Evolutionary conservation across 2,113 vertebrate genomes (phyloP), one percentile per base, ranked within the genome.

Genomic region (Synchiropus splendidus): DNA sequence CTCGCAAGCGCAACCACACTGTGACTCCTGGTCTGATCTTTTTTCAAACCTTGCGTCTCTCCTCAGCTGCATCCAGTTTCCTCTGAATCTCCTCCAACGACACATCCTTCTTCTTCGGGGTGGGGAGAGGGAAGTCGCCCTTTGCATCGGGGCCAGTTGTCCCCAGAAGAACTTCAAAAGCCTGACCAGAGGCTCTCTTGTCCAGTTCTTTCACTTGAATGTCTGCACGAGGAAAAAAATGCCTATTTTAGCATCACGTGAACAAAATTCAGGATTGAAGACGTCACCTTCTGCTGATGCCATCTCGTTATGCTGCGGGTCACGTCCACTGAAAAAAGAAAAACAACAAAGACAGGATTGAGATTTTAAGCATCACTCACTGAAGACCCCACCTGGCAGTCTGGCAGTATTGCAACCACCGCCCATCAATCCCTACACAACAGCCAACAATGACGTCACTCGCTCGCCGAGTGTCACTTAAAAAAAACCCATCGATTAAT

Each of bases 191-290:
- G 31, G 94, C 92, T 17, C 94, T 83, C 67, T 97, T 98, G 74
- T 98, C 93, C 54, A 98, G 82, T 69, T 98, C 94, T 64, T 95
- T 98, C 51, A 98, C 88, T 59, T 89, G 87, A 48, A 98, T 92
- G 42, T 94, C 94, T 98, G 34, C 9, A 37, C 3, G 48, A 6
- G 6, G 14, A 34, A 12, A 34, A 12, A 10, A 18, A 11, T 6
- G 10, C 16, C 16, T 33, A 12, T 33, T 6, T 8, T 32, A 16
- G 11, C 4, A 21, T 27, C 47, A 1, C 9, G 2, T 0, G 50
- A 12, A 1, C 3, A 34, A 10, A 11, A 33, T 12, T 1, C 3
- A 8, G 9, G 1, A 38, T 27, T 40, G 32, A 16, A 6, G 2
- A 31, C 18, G 35, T 77, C 37, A 83, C 84, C 82, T 54, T 65